These are phyloP conservation scores for Malacoraja senta DNA, from an alignment of 2,797 vertebrate genomes.

Conservation along the genomic window DNA sequence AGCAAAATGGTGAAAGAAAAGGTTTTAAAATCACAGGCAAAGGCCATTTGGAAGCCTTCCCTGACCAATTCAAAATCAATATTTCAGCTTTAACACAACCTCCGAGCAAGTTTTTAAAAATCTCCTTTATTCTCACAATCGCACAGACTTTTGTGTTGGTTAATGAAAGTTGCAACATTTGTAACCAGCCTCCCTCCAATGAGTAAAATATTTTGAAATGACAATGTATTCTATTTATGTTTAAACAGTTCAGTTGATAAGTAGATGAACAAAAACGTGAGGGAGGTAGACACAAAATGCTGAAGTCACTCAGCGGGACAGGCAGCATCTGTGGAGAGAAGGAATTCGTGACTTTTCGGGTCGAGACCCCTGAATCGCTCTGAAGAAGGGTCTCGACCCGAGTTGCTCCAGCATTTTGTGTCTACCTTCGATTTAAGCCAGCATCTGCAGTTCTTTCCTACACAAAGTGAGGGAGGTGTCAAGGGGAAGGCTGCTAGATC, in stretches of 20 bases:
- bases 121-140: background rate
- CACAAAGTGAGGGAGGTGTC: too few relatives aligned
- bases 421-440: too few relatives aligned
- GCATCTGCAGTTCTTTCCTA: too few relatives aligned
- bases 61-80: background rate
- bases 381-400: too few relatives aligned
- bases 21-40: background rate
- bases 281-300: too few relatives aligned
- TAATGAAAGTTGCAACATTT: background rate
- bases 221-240: background rate
- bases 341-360: too few relatives aligned
- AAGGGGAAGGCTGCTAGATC: too few relatives aligned
- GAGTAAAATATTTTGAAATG: background rate
- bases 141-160: background rate
- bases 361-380: too few relatives aligned
- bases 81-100: background rate
- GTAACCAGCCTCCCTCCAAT: background rate
- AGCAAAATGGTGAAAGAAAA: background rate
- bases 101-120: background rate
- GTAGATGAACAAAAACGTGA: too few relatives aligned
- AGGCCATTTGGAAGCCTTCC: background rate
- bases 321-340: too few relatives aligned
- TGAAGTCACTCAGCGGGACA: too few relatives aligned
- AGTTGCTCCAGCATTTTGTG: too few relatives aligned
- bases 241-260: background rate